Conservation (phyloP, 2,797 vertebrate species). For the Melanotaenia parkinsoni region DNA sequence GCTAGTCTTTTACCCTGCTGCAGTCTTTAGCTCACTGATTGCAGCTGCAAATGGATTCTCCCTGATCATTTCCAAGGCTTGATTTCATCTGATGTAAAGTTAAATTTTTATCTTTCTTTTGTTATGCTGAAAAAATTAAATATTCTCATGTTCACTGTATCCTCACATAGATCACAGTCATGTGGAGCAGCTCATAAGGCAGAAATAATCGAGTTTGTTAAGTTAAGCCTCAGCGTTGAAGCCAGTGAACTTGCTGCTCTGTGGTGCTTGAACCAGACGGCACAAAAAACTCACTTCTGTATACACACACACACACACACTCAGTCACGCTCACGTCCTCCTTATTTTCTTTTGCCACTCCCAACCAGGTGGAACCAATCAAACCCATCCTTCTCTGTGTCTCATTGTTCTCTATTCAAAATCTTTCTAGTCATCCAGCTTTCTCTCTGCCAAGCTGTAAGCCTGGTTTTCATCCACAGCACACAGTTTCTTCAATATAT, state of each 20-base stretch:
- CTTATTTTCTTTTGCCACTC: slow-evolving; percentile 38
- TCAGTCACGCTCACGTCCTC: slow-evolving; percentile 12
- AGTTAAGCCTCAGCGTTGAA: slow-evolving; percentile 14
- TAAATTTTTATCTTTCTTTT: slow-evolving; percentile 6
- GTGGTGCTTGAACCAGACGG: slow-evolving; percentile 17
- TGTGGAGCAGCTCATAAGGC: slow-evolving; percentile 1
- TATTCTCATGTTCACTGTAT: slow-evolving; percentile 18
- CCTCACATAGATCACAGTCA: slow-evolving; percentile 10
- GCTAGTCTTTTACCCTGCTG: slow-evolving; percentile 35
- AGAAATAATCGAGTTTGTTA: slow-evolving; percentile 17
- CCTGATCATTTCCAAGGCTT: slow-evolving; percentile 38
- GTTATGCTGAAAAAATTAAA: slow-evolving; percentile 7
- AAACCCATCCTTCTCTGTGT: slow-evolving; percentile 30
- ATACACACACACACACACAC: neutral
- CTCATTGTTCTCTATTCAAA: slow-evolving; percentile 28
- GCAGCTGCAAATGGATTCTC: slow-evolving; percentile 47
- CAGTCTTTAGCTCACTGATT: slow-evolving; percentile 38
- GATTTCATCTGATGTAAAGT: slow-evolving; percentile 39
- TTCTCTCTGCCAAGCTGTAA: slow-evolving; percentile 17
- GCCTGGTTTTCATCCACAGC: slow-evolving; percentile 36
- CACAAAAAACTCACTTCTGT: slow-evolving; percentile 12
- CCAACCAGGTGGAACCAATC: slow-evolving; percentile 60
- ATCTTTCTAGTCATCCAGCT: slow-evolving; percentile 24
- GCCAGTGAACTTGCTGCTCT: neutral
- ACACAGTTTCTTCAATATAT: slow-evolving; percentile 11